Percentiles rank a stretch among this genome's conserved stretches.
These are phyloP conservation scores for Achatina immaculata DNA, from an alignment of 1,140 invertebrate genomes.

Conservation along the genomic window DNA sequence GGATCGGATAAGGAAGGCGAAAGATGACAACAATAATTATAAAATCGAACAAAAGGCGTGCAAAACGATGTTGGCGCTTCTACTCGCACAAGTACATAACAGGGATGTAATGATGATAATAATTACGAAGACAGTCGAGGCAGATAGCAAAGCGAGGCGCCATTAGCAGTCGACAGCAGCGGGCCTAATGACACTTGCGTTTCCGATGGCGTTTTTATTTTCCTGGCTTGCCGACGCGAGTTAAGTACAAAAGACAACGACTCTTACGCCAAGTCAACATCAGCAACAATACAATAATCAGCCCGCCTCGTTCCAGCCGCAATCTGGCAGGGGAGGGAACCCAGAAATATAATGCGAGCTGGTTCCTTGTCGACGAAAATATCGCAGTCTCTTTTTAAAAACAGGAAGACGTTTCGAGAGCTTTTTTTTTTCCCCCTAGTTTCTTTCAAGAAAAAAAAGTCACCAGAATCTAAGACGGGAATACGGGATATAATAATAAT, in stretches of 20 bases:
- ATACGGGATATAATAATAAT: not conserved
- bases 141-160: slow-evolving; percentile 2
- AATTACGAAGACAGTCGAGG: slow-evolving; percentile 15
- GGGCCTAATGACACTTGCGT: slow-evolving; percentile 30
- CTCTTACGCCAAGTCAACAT: slow-evolving; percentile 4
- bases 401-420: not conserved
- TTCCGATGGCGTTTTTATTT: slow-evolving; percentile 23
- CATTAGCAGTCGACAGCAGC: slow-evolving; percentile 27
- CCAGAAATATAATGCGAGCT: not conserved
- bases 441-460: no score
- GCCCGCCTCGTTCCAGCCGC: not conserved
- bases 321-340: not conserved
- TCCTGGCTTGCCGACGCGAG: not conserved
- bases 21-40: slow-evolving; percentile 1
- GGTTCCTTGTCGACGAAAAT: not conserved
- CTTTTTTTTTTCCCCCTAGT: not conserved
- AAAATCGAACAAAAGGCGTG: not conserved
- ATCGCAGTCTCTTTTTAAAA: not conserved
- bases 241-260: slow-evolving; percentile 14
- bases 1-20: not conserved
- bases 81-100: slow-evolving; percentile 12
- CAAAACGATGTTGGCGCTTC: not conserved
- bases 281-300: slow-evolving; percentile 18
- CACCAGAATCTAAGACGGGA: not conserved
- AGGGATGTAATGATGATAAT: slow-evolving; percentile 17